Evolutionary conservation across 2,888 invertebrate species (phyloP).

Genomic region (Adelphocoris suturalis): DNA sequence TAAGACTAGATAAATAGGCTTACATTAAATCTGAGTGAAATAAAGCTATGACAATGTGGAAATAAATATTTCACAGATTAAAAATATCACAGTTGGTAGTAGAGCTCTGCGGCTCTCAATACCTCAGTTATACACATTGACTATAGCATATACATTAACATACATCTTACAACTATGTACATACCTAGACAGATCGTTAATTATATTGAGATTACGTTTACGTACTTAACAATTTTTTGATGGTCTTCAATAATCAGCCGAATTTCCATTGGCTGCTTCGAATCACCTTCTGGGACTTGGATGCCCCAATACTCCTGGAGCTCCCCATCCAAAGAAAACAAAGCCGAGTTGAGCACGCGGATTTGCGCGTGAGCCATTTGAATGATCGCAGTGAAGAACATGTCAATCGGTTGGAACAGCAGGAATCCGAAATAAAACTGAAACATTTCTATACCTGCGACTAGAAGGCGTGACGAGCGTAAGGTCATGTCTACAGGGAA

Average conservation of each 20-base stretch:
- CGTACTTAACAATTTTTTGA: constrained; percentile 50
- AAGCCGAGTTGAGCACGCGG: constrained; percentile 17
- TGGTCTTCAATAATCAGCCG: constrained; percentile 53
- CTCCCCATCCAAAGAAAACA: constrained; percentile 36
- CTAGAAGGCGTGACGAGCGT: background rate
- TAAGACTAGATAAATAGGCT: too few species aligned
- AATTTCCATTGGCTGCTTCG: constrained; percentile 14
- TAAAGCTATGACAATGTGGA: too few species aligned
- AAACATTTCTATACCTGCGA: background rate
- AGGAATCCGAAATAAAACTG: constrained; percentile 39
- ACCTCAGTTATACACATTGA: too few species aligned
- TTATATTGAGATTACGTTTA: background rate
- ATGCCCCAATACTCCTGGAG: constrained; percentile 48
- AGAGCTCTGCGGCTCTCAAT: too few species aligned
- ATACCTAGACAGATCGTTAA: background rate
- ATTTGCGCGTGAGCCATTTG: constrained; percentile 58
- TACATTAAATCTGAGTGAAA: too few species aligned
- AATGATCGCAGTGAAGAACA: constrained; percentile 55
- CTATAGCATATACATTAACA: too few species aligned
- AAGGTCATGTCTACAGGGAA: constrained; percentile 56
- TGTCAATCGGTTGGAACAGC: constrained; percentile 65
- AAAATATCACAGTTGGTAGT: too few species aligned
- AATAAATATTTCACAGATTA: too few species aligned
- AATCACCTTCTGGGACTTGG: constrained; percentile 14
- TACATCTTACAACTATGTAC: too few species aligned